Conservation (phyloP, 2,888 invertebrate species). For the Caenorhabditis angaria region DNA sequence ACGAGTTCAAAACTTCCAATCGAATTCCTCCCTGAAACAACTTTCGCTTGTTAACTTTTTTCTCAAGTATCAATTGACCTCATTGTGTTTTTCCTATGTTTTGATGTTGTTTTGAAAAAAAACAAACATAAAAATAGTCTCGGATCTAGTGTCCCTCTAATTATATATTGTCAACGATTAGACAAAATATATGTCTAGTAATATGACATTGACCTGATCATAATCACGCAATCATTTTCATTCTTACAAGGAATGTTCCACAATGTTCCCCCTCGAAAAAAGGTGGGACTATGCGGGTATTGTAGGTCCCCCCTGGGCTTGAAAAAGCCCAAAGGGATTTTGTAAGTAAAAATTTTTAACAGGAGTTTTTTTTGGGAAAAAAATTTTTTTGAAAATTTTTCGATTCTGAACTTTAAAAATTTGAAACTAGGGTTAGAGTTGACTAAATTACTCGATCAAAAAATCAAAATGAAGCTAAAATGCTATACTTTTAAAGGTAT, state of each 20-base stretch:
- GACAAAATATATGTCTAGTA: background rate
- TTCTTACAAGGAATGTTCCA: background rate
- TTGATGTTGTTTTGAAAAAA: conserved; percentile 7
- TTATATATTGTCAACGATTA: conserved; percentile 4
- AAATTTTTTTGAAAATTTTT: too few species aligned
- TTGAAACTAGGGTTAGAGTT: background rate
- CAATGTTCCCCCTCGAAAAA: too few species aligned
- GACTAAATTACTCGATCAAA: too few species aligned
- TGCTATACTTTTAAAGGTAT: too few species aligned
- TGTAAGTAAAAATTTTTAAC: too few species aligned
- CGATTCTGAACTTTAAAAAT: too few species aligned
- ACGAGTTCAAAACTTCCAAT: conserved; percentile 84
- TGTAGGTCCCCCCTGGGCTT: too few species aligned
- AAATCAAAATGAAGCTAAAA: too few species aligned
- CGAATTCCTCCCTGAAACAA: conserved; percentile 85
- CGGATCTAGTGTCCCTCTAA: background rate
- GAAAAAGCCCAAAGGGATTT: too few species aligned
- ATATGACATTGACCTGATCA: conserved; percentile 46
- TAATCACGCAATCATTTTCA: conserved; percentile 14
- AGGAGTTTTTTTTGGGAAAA: too few species aligned
- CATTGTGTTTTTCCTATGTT: conserved; percentile 17
- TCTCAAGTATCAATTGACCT: conserved; percentile 12
- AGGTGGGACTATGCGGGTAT: too few species aligned
- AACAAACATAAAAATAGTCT: background rate
- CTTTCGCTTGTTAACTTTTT: conserved; percentile 9